Percentiles rank a stretch among this genome's conserved stretches.
Evolutionary conservation across 2,113 vertebrate species (phyloP).

Genomic region (Stegastes partitus): DNA sequence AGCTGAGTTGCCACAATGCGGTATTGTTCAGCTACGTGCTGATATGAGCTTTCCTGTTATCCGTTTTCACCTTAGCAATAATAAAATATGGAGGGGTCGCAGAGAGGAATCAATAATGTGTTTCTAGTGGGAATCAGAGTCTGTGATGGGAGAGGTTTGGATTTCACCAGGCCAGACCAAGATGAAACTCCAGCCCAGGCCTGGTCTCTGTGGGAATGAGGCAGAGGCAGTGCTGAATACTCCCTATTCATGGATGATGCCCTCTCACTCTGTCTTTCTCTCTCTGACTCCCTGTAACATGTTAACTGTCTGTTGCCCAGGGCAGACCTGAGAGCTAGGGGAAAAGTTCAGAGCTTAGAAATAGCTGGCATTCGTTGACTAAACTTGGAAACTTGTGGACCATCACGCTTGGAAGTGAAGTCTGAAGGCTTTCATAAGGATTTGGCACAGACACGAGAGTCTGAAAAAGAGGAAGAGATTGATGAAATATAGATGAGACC

Average conservation of each 20-base stretch:
- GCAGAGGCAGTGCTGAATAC: conserved; percentile 57
- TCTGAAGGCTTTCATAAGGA: not conserved
- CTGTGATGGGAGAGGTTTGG: conserved; percentile 58
- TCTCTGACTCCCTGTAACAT: conserved; percentile 26
- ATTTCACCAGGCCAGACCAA: conserved; percentile 59
- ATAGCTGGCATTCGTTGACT: conserved; percentile 1
- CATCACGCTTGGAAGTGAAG: conserved; percentile 10
- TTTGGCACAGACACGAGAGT: not conserved
- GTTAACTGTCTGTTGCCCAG: conserved; percentile 59
- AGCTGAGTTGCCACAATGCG: conserved; percentile 52
- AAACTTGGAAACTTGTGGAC: not conserved
- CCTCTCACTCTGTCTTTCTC: conserved; percentile 25
- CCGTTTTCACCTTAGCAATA: conserved; percentile 66
- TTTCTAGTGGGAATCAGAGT: conserved; percentile 63
- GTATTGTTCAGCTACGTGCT: conserved; percentile 48
- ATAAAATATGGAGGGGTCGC: conserved; percentile 55
- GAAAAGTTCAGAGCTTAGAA: not conserved
- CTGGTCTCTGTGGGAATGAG: conserved; percentile 63
- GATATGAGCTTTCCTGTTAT: conserved; percentile 56
- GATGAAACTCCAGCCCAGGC: conserved; percentile 70
- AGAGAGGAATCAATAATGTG: conserved; percentile 66
- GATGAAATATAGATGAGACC: not conserved
- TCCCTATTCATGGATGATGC: conserved; percentile 58
- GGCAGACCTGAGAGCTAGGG: conserved; percentile 4
- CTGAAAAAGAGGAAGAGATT: not conserved